phyloP scores from a whole-genome alignment of 2,113 vertebrate genomes.

The Dissostichus mawsoni region DNA sequence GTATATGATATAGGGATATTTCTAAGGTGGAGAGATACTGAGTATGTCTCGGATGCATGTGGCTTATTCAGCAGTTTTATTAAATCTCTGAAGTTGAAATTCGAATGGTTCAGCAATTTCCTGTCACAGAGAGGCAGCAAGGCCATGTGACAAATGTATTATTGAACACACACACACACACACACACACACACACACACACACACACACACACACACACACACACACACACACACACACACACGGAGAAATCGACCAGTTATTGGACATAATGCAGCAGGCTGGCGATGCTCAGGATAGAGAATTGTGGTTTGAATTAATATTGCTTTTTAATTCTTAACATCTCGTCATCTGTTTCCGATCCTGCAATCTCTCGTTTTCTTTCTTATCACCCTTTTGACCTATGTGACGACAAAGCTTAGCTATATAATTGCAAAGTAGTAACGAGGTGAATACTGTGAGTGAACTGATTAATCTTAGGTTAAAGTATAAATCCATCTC shows the following conservation, averaged over 20 bases:
- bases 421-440: background rate
- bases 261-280: constrained; percentile 8
- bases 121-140: background rate
- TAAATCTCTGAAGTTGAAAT: background rate
- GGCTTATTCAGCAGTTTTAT: too few species aligned
- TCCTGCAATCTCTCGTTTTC: background rate
- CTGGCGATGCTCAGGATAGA: background rate
- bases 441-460: too few species aligned
- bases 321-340: background rate
- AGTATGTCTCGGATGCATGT: background rate
- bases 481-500: too few species aligned
- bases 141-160: constrained; percentile 8
- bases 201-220: too few species aligned
- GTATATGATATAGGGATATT: background rate
- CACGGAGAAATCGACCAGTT: background rate
- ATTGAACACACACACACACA: constrained; percentile 18
- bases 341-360: background rate
- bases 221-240: too few species aligned
- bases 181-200: background rate
- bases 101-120: background rate
- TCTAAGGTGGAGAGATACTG: background rate
- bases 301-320: background rate
- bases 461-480: background rate
- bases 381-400: background rate
- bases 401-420: background rate